Conservation (phyloP, 1,140 invertebrate species). For the Pararge aegeria region DNA sequence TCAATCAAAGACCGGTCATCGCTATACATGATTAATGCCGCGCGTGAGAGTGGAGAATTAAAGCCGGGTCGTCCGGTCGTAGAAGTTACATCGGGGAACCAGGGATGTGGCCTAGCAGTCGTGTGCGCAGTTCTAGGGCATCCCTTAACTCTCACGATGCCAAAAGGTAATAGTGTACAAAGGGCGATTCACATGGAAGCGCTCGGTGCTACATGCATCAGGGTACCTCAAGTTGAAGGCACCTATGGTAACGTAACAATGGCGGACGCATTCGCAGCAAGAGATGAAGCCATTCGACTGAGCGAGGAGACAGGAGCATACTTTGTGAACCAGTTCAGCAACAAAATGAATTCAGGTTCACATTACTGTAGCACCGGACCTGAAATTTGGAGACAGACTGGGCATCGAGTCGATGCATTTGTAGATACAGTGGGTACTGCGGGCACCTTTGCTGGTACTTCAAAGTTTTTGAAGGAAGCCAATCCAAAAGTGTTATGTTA, state of each 20-base stretch:
- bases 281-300: conserved; percentile 50
- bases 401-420: conserved; percentile 61
- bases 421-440: conserved; percentile 65
- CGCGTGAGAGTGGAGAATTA: conserved; percentile 45
- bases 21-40: conserved; percentile 56
- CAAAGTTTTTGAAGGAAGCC: conserved; percentile 63
- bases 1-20: conserved; percentile 69
- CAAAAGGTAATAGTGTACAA: conserved; percentile 64
- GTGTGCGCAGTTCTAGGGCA: conserved; percentile 64
- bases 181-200: conserved; percentile 70
- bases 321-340: conserved; percentile 65
- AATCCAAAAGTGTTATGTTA: conserved; percentile 52
- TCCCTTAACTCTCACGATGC: conserved; percentile 64
- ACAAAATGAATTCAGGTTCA: conserved; percentile 48
- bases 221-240: conserved; percentile 67
- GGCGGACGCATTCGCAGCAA: conserved; percentile 56
- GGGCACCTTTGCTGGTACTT: conserved; percentile 60
- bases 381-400: conserved; percentile 70
- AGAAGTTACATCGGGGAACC: conserved; percentile 69
- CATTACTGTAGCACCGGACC: conserved; percentile 65
- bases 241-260: conserved; percentile 66
- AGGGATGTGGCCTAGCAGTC: conserved; percentile 65
- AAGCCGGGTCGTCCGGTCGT: conserved; percentile 56
- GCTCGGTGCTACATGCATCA: conserved; percentile 60
- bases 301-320: conserved; percentile 54